phyloP scores from a whole-genome alignment of 2,113 vertebrate species.

The Actinemys pallida region DNA sequence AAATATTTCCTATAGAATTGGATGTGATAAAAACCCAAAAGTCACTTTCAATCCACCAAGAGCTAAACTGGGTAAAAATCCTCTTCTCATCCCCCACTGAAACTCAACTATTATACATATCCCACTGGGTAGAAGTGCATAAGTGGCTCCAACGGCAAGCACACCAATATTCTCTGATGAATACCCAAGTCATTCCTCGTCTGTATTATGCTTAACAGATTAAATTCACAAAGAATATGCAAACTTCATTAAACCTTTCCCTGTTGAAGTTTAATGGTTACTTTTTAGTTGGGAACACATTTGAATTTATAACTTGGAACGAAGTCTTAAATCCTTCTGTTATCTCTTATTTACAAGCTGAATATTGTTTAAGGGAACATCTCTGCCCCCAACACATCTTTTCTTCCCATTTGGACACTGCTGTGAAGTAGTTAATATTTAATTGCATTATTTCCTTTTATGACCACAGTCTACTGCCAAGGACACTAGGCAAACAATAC shows the following conservation, averaged over 20 bases:
- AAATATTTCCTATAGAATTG: neutral
- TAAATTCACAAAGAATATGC: neutral
- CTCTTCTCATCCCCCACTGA: neutral
- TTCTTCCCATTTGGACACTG: neutral
- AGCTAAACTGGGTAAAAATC: neutral
- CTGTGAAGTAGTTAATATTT: neutral
- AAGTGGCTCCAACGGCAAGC: neutral
- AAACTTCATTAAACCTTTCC: neutral
- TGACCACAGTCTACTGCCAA: slow-evolving; percentile 29
- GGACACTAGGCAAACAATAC: slow-evolving; percentile 41
- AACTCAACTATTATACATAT: neutral
- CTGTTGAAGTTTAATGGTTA: neutral
- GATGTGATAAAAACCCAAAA: neutral
- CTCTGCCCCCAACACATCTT: neutral
- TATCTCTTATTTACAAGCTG: neutral
- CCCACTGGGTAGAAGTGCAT: neutral
- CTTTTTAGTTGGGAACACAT: neutral
- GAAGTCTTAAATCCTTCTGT: neutral
- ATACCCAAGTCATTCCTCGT: neutral
- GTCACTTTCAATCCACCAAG: neutral
- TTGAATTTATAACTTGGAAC: neutral
- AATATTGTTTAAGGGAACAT: neutral
- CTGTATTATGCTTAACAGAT: too few species aligned
- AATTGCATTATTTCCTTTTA: slow-evolving; percentile 40
- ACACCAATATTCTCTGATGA: neutral